A percentile compares a stretch with the other conserved stretches of the same genome.
These are phyloP conservation scores for Microcebus tavaratra DNA, from an alignment of 2,113 vertebrate genomes.

Conservation along the genomic window DNA sequence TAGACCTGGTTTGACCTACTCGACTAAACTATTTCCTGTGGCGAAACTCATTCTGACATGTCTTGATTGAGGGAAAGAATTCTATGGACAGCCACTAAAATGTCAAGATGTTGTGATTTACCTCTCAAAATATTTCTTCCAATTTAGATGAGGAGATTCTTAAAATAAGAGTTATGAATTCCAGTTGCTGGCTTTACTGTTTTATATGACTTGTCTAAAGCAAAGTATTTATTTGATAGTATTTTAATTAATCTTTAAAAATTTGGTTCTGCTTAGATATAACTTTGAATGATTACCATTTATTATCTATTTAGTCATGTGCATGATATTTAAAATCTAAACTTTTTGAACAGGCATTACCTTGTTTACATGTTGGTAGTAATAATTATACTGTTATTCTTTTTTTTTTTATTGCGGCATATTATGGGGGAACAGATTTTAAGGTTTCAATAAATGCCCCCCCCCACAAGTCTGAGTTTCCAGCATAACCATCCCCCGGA, in stretches of 20 bases:
- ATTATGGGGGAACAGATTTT: too few relatives aligned
- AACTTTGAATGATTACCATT: neutral
- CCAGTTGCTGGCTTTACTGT: neutral
- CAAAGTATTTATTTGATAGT: neutral
- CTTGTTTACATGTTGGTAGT: neutral
- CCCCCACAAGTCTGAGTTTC: too few relatives aligned
- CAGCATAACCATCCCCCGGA: too few relatives aligned
- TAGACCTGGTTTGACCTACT: conserved; percentile 9
- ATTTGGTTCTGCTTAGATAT: neutral
- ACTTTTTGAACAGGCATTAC: neutral
- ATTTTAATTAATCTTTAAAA: neutral
- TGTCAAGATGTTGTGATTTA: conserved; percentile 7
- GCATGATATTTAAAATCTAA: neutral
- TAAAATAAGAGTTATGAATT: neutral
- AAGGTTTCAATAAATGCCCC: too few relatives aligned
- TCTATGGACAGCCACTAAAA: neutral
- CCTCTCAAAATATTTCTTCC: neutral
- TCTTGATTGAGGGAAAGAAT: neutral
- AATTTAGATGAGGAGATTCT: neutral
- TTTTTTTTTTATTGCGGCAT: too few relatives aligned
- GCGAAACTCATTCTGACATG: neutral
- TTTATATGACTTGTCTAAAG: neutral
- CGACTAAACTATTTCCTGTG: conserved; percentile 40
- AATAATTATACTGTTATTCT: neutral
- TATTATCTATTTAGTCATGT: neutral